These are phyloP conservation scores for Mustelus asterias DNA, from an alignment of 2,113 vertebrate species.

Conservation along the genomic window DNA sequence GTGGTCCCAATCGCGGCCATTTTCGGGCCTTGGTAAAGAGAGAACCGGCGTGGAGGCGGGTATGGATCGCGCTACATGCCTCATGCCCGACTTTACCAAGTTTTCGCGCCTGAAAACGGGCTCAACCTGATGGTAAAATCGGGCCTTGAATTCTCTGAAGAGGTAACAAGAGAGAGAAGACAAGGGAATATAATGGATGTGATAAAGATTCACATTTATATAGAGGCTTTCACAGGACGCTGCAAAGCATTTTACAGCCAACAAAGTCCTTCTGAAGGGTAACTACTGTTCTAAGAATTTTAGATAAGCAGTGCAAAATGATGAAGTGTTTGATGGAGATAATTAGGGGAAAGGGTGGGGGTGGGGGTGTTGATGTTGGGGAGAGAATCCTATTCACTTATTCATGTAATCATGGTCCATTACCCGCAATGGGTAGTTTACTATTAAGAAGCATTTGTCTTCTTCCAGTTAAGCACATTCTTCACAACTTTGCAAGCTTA, in stretches of 20 bases:
- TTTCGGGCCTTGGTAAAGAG: no score
- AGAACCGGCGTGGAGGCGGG: no score
- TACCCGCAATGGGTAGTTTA: not conserved
- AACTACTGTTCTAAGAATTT: conserved; percentile 49
- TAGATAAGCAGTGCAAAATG: not conserved
- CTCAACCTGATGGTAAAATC: no score
- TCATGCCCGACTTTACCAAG: no score
- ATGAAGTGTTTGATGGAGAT: not conserved
- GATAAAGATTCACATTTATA: not conserved
- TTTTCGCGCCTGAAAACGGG: no score
- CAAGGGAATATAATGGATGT: not conserved
- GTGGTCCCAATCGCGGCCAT: no score
- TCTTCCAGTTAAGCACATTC: not conserved
- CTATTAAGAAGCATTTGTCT: not conserved
- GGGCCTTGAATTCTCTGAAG: not conserved
- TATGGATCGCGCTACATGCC: no score
- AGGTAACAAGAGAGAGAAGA: not conserved
- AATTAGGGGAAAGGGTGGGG: no score
- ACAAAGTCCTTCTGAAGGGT: not conserved
- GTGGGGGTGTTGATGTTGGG: no score
- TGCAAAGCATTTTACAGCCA: not conserved
- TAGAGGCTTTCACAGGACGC: not conserved
- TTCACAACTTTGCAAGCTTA: not conserved
- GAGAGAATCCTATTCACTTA: not conserved
- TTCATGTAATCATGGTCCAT: not conserved